Evolutionary conservation across 2,888 invertebrate species (phyloP).

Genomic region (Cryptus armator): DNA sequence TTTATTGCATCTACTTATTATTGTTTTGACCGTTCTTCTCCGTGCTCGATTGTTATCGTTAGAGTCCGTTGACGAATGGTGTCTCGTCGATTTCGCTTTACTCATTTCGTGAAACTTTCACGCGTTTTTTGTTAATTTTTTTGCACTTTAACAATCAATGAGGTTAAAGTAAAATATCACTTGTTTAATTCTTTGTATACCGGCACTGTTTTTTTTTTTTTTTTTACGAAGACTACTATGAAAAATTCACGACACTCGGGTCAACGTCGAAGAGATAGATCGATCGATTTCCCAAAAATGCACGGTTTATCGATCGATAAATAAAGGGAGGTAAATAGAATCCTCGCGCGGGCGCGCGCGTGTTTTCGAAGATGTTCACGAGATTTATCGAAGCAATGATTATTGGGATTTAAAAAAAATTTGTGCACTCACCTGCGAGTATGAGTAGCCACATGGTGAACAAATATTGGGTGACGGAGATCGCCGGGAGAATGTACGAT

Average conservation of each 20-base stretch:
- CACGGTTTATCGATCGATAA: not conserved
- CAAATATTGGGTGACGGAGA: conserved; percentile 80
- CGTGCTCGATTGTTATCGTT: not conserved
- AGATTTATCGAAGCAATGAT: not conserved
- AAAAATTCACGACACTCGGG: conserved; percentile 57
- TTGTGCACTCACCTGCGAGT: conserved; percentile 82
- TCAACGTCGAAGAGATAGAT: conserved; percentile 21
- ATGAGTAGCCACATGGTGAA: conserved; percentile 83
- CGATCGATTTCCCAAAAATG: not conserved
- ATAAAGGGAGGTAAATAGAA: not conserved
- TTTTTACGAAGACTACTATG: not conserved
- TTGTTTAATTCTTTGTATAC: conserved; percentile 13
- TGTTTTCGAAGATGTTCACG: not conserved
- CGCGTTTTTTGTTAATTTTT: conserved; percentile 9
- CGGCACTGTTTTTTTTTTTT: conserved; percentile 35
- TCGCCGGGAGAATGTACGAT: conserved; percentile 82
- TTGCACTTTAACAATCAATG: conserved; percentile 45
- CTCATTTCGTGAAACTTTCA: conserved; percentile 36
- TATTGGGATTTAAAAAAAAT: conserved; percentile 13
- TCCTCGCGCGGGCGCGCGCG: conserved; percentile 6
- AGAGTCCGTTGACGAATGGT: conserved; percentile 11
- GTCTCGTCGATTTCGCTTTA: not conserved
- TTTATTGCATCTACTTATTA: conserved; percentile 47
- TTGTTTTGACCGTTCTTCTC: conserved; percentile 9
- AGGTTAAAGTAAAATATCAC: conserved; percentile 17